Percentiles rank a stretch among this genome's conserved stretches.
phyloP scores from a whole-genome alignment of 2,113 vertebrate species.

The Psettodes erumei region DNA sequence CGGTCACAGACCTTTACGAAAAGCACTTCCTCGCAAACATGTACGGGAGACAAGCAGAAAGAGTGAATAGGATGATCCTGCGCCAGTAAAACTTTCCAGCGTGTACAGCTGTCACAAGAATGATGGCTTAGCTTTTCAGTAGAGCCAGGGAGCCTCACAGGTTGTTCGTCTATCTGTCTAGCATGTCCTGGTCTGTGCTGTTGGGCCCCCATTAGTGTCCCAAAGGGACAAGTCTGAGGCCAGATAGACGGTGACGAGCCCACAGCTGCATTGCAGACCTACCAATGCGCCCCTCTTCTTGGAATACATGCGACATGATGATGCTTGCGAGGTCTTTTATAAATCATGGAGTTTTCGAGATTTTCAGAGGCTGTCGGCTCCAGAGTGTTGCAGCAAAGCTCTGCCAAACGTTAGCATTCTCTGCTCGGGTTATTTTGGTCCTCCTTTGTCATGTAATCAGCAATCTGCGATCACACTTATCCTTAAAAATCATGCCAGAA shows the following conservation, averaged over 20 bases:
- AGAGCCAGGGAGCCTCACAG: constrained; percentile 10
- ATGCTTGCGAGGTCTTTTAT: constrained; percentile 14
- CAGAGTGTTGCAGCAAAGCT: constrained; percentile 23
- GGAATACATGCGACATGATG: constrained; percentile 16
- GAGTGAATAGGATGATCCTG: background rate
- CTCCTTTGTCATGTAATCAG: constrained; percentile 59
- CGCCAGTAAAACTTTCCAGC: background rate
- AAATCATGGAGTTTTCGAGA: constrained; percentile 22
- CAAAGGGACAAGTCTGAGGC: constrained; percentile 14
- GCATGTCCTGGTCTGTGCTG: constrained; percentile 5
- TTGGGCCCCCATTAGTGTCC: constrained; percentile 12
- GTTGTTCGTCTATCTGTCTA: constrained; percentile 6
- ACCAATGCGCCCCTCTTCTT: constrained; percentile 6
- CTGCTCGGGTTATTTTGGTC: constrained; percentile 61
- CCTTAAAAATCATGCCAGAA: constrained; percentile 56
- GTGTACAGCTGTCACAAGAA: constrained; percentile 13
- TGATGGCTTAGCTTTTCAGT: background rate
- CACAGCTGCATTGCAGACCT: constrained; percentile 44
- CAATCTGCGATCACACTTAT: constrained; percentile 64
- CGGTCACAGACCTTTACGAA: too few species aligned
- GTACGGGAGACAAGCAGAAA: background rate
- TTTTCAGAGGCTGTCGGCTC: constrained; percentile 25
- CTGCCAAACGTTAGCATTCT: constrained; percentile 49
- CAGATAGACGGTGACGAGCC: constrained; percentile 4
- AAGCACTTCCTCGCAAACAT: too few species aligned